These are phyloP conservation scores for Manduca sexta DNA, from an alignment of 1,140 invertebrate species.

Conservation along the genomic window DNA sequence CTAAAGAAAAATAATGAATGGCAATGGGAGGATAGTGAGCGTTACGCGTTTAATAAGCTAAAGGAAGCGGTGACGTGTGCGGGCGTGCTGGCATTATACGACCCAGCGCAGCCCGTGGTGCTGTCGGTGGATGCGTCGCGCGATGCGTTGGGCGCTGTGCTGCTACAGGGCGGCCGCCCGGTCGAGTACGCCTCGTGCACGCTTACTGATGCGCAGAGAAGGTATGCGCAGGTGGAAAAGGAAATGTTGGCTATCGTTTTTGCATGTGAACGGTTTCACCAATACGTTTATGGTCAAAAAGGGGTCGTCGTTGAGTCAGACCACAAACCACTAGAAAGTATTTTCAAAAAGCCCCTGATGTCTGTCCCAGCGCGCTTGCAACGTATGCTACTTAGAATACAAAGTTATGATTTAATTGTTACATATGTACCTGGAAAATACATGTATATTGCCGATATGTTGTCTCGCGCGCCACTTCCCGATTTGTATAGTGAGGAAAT, in stretches of 20 bases:
- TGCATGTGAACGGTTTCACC: slow-evolving; percentile 2
- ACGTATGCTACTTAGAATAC: slow-evolving; percentile 3
- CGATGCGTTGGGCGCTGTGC: background rate
- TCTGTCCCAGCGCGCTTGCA: background rate
- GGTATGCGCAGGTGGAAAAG: slow-evolving; percentile 2
- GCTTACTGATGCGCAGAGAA: background rate
- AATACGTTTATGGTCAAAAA: slow-evolving; percentile 1
- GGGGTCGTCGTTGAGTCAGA: background rate
- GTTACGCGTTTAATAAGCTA: too few relatives aligned
- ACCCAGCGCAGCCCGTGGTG: too few relatives aligned
- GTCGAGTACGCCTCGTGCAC: slow-evolving; percentile 2
- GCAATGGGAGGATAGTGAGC: too few relatives aligned
- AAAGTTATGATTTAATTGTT: background rate
- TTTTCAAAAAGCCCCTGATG: background rate
- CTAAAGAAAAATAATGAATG: too few relatives aligned
- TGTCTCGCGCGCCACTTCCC: slow-evolving; percentile 39
- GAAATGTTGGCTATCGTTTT: slow-evolving; percentile 5
- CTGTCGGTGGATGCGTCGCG: background rate
- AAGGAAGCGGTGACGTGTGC: too few relatives aligned
- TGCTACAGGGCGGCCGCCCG: slow-evolving; percentile 1
- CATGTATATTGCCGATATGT: slow-evolving; percentile 58
- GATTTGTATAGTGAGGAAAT: slow-evolving; percentile 13
- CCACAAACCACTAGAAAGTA: slow-evolving; percentile 2
- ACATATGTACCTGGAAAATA: slow-evolving; percentile 45
- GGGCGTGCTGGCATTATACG: too few relatives aligned